These are phyloP conservation scores for Hoplodrina blanda DNA, from an alignment of 2,888 invertebrate species.

Conservation along the genomic window DNA sequence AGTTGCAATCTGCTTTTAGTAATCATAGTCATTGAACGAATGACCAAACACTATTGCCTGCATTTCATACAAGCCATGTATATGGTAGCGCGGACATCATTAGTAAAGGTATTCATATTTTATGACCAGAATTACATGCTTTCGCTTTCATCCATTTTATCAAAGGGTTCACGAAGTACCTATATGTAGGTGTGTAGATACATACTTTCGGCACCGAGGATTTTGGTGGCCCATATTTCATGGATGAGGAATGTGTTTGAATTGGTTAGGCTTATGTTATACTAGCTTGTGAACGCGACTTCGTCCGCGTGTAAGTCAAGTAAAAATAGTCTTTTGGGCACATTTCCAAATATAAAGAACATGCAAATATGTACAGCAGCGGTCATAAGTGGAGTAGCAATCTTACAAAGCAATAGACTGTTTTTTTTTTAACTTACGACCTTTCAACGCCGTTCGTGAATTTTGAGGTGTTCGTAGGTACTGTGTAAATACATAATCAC, in stretches of 20 bases:
- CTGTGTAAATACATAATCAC: no score
- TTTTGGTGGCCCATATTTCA: constrained; percentile 14
- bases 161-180: constrained; percentile 12
- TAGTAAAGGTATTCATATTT: constrained; percentile 46
- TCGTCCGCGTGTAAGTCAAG: background rate
- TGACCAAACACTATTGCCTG: constrained; percentile 5
- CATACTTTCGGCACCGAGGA: background rate
- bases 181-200: background rate
- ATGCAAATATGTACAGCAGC: no score
- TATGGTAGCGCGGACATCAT: constrained; percentile 35
- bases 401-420: no score
- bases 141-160: constrained; percentile 39
- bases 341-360: no score
- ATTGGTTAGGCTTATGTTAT: background rate
- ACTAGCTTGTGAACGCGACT: background rate
- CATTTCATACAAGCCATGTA: constrained; percentile 8
- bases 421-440: no score
- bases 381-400: no score
- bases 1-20: constrained; percentile 6
- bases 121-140: constrained; percentile 31
- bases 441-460: no score
- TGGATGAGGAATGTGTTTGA: background rate
- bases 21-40: constrained; percentile 22
- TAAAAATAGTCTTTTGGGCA: no score
- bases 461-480: no score